Conservation (phyloP, 2,797 vertebrate species). For the Halcyon badia region DNA sequence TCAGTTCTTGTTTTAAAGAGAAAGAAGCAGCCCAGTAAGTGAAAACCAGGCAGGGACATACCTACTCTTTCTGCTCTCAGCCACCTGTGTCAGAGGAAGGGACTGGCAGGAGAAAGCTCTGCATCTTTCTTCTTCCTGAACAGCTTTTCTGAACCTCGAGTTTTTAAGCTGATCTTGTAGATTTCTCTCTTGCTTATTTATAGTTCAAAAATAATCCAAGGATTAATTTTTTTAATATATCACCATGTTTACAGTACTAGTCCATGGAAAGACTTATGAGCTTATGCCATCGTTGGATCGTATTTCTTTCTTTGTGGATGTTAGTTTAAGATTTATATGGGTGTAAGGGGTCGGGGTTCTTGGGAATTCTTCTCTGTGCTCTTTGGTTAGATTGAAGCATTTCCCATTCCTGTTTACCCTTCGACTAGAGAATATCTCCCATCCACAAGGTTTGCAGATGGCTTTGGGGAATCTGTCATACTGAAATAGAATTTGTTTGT, state of each 20-base stretch:
- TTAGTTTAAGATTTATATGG: not conserved
- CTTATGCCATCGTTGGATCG: not conserved
- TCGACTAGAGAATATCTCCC: not conserved
- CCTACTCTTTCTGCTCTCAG: not conserved
- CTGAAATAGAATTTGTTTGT: not conserved
- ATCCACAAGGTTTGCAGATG: not conserved
- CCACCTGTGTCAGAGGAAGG: not conserved
- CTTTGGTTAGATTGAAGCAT: not conserved
- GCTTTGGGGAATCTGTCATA: not conserved
- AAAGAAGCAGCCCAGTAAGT: not conserved
- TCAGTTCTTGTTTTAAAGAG: not conserved
- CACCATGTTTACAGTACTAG: not conserved
- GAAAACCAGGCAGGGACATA: not conserved
- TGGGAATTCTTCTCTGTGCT: not conserved
- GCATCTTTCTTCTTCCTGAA: not conserved
- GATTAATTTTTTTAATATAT: not conserved
- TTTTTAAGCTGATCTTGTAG: not conserved
- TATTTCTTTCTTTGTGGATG: slow-evolving; percentile 1
- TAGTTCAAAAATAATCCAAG: not conserved
- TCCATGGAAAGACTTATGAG: not conserved
- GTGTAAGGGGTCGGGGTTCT: not conserved
- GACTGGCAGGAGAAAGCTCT: not conserved
- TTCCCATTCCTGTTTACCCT: not conserved
- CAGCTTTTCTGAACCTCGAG: not conserved
- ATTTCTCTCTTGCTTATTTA: not conserved